phyloP scores from a whole-genome alignment of 2,113 vertebrate genomes.

The Tragelaphus buxtoni region DNA sequence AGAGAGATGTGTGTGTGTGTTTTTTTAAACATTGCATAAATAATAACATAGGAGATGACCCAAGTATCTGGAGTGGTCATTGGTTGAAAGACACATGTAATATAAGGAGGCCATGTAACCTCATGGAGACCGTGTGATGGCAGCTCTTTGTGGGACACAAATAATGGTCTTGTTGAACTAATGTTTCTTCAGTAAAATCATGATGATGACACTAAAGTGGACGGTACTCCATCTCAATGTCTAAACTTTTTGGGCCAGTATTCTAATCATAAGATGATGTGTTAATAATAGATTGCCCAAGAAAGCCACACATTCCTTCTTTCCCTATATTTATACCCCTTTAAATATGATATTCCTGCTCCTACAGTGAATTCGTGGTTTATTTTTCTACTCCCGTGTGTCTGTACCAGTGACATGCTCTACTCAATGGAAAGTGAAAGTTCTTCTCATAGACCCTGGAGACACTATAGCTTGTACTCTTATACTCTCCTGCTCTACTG shows the following conservation, averaged over 20 bases:
- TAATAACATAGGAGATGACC: not conserved
- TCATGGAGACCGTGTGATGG: not conserved
- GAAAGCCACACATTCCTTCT: not conserved
- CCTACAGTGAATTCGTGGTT: not conserved
- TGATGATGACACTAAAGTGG: not conserved
- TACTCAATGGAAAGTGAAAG: not conserved
- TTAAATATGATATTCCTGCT: not conserved
- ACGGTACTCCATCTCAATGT: not conserved
- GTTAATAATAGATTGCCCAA: not conserved
- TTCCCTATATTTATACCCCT: not conserved
- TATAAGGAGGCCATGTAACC: not conserved
- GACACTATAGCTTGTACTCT: not conserved
- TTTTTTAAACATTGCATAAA: not conserved
- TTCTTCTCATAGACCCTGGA: not conserved
- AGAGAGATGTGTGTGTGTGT: not conserved
- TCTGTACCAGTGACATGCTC: not conserved
- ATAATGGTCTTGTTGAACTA: not conserved
- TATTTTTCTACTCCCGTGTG: not conserved
- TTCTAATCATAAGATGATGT: not conserved
- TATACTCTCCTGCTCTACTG: not conserved
- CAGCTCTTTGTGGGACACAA: not conserved
- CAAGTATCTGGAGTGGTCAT: not conserved
- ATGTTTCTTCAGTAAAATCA: not conserved
- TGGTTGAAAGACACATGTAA: not conserved
- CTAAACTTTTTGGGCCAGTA: not conserved